Conservation (phyloP, 1,140 invertebrate genomes). For the Adoxophyes honmai region DNA sequence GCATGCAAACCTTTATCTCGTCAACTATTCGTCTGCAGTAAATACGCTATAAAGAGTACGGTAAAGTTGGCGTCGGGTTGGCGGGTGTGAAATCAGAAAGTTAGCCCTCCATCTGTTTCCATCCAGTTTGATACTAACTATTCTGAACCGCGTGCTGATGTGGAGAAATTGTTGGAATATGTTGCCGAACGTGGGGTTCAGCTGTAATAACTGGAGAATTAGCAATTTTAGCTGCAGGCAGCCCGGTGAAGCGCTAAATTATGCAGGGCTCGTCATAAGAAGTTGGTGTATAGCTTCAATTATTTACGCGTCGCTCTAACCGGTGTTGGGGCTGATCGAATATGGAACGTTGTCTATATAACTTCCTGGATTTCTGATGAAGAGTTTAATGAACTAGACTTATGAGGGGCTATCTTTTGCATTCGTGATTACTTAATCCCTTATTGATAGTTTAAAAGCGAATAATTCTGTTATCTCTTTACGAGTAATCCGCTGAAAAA, state of each 20-base stretch:
- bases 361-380: no score
- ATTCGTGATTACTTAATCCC: no score
- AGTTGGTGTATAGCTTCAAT: background rate
- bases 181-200: background rate
- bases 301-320: background rate
- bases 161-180: background rate
- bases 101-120: constrained; percentile 29
- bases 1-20: no score
- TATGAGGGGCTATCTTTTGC: no score
- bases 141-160: constrained; percentile 13
- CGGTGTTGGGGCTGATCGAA: background rate
- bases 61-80: constrained; percentile 23
- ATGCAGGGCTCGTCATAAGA: background rate
- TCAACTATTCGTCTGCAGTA: constrained; percentile 20
- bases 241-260: background rate
- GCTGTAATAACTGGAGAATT: background rate
- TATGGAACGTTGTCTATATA: no score
- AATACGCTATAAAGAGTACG: constrained; percentile 18
- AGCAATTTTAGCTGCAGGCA: background rate
- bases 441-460: no score
- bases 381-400: no score
- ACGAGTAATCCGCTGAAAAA: no score
- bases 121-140: constrained; percentile 25
- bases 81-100: constrained; percentile 29
- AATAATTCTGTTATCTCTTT: no score